Conservation (phyloP, 2,888 invertebrate species). For the Cataglyphis rosenhaueri region DNA sequence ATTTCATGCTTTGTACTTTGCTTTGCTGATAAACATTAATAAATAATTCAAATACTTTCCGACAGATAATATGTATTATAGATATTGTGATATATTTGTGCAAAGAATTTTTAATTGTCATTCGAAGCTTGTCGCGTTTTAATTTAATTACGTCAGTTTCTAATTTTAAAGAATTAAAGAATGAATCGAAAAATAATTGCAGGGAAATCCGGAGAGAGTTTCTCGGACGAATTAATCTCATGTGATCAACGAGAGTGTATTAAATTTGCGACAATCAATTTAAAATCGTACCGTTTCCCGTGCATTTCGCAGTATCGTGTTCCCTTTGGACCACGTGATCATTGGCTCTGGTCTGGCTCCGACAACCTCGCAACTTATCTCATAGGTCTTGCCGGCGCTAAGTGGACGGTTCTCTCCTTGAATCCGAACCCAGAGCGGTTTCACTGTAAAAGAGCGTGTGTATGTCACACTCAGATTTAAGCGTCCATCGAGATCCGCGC, state of each 20-base stretch:
- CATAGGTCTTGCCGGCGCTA: slow-evolving; percentile 90
- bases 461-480: slow-evolving; percentile 47
- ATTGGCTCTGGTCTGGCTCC: slow-evolving; percentile 92
- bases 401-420: slow-evolving; percentile 90
- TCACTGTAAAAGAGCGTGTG: slow-evolving; percentile 87
- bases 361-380: slow-evolving; percentile 90
- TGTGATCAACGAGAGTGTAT: slow-evolving; percentile 26
- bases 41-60: neutral
- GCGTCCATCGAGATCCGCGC: slow-evolving; percentile 36
- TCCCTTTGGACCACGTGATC: slow-evolving; percentile 93
- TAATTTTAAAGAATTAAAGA: neutral
- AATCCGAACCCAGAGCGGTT: slow-evolving; percentile 90
- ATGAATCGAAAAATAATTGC: neutral
- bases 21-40: neutral
- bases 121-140: neutral
- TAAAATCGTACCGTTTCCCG: slow-evolving; percentile 88
- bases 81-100: neutral
- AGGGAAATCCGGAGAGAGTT: neutral
- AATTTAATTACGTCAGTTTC: neutral
- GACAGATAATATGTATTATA: neutral
- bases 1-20: neutral
- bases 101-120: neutral
- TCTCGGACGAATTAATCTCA: neutral
- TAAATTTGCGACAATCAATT: slow-evolving; percentile 37
- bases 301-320: slow-evolving; percentile 89